Percentiles rank a stretch among this genome's conserved stretches.
Evolutionary conservation across 1,140 invertebrate genomes (phyloP).

Genomic region (Whitmania pigra): DNA sequence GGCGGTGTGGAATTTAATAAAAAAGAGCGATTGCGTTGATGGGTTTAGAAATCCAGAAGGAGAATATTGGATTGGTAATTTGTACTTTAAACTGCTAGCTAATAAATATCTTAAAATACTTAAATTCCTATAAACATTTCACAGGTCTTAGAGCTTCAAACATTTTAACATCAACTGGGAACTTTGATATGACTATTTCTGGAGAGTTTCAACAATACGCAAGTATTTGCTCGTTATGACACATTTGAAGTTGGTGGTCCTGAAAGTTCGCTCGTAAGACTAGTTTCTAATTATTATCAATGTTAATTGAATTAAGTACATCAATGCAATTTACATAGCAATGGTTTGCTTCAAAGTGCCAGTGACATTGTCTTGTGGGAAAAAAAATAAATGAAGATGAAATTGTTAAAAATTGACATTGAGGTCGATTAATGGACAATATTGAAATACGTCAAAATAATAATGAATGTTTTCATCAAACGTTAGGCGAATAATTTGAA

Average conservation of each 20-base stretch:
- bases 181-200: not conserved
- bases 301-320: not conserved
- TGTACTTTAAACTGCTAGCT: too few relatives aligned
- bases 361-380: not conserved
- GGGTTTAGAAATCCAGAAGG: slow-evolving; percentile 52
- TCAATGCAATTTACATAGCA: not conserved
- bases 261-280: too few relatives aligned
- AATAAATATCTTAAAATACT: too few relatives aligned
- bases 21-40: slow-evolving; percentile 54
- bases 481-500: too few relatives aligned
- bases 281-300: too few relatives aligned
- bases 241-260: not conserved
- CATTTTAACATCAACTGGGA: not conserved
- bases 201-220: not conserved
- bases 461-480: too few relatives aligned
- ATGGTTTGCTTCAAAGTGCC: not conserved
- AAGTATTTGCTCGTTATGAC: not conserved
- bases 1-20: slow-evolving; percentile 52
- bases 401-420: not conserved
- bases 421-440: too few relatives aligned
- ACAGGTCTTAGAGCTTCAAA: too few relatives aligned
- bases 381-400: not conserved
- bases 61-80: slow-evolving; percentile 48
- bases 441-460: too few relatives aligned
- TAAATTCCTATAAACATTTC: too few relatives aligned